These are phyloP conservation scores for Galerucella pusilla DNA, from an alignment of 2,888 invertebrate genomes.

Conservation along the genomic window DNA sequence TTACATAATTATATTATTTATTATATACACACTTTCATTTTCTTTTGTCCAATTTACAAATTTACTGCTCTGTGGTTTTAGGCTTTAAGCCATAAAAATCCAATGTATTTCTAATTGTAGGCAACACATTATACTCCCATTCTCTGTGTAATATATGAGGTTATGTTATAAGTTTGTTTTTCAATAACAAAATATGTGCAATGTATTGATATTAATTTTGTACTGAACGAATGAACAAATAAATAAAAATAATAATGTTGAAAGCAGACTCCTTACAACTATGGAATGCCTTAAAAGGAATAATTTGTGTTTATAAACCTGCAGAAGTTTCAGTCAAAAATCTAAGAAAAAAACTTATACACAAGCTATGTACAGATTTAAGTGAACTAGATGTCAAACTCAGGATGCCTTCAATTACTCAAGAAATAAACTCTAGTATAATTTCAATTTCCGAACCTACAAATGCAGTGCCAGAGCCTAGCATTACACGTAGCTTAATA, in stretches of 20 bases:
- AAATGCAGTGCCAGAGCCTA: not conserved
- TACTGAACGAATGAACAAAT: not conserved
- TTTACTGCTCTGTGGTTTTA: too few relatives aligned
- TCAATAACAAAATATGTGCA: not conserved
- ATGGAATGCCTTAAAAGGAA: slow-evolving; percentile 77
- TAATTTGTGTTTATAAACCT: slow-evolving; percentile 85
- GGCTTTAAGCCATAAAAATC: too few relatives aligned
- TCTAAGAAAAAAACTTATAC: slow-evolving; percentile 70
- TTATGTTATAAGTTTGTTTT: not conserved
- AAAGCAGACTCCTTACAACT: slow-evolving; percentile 67
- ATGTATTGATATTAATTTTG: not conserved
- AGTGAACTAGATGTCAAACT: slow-evolving; percentile 37
- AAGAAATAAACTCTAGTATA: not conserved
- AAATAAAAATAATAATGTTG: slow-evolving; percentile 42
- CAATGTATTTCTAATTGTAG: not conserved
- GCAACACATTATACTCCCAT: not conserved
- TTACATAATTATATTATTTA: too few relatives aligned
- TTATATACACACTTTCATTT: too few relatives aligned
- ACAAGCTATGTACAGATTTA: slow-evolving; percentile 71
- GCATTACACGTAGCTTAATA: not conserved
- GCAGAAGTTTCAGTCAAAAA: slow-evolving; percentile 68
- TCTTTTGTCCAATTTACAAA: too few relatives aligned
- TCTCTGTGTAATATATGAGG: not conserved
- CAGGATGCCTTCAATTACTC: slow-evolving; percentile 5
- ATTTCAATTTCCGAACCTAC: slow-evolving; percentile 2